Evolutionary conservation across 2,888 invertebrate genomes (phyloP), one percentile per base, ranked within the genome.

Genomic region (Sisyra terminalis): DNA sequence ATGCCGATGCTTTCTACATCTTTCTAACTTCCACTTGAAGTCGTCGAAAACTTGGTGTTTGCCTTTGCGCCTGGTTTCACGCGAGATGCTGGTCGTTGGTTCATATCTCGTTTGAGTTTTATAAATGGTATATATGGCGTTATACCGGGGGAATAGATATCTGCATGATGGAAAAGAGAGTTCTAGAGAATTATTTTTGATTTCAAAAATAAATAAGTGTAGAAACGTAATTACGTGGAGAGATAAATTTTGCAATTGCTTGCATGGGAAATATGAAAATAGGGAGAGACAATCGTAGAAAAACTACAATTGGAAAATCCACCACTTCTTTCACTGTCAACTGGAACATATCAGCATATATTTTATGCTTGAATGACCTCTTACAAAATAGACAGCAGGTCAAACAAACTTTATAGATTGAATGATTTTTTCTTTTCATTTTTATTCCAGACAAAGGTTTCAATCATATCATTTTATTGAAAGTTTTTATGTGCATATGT

Each of bases 21-120:
- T 38, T 38, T 38, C 17, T 17, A 38, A 38, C 38, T 38, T 38
- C 38, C 38, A 38, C 17, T 18, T 17, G 38, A 38, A 38, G 38
- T 38, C 38, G 38, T 38, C 38, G 38, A 16, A 48, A 58, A 57
- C 51, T 58, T 56, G 51, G 55, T 60, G 60, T 61, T 61, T 61
- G 60, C 59, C 56, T 60, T 61, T 58, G 57, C 61, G 61, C 60
- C 56, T 58, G 55, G 56, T 49, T 61, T 57, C 59, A 59, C 59
- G 55, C 55, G 55, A 51, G 51, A 51, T 55, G 54, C 40, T 40
- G 40, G 30, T 40, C 30, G 40, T 31, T 15, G 40, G 18, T 18
- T 18, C 17, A 38, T 18, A 38, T 38, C 34, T 34, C 34, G 34
- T 34, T 34, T 34, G 34, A 34, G 34, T 34, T 15, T 14, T 34